Conservation (phyloP, 2,113 vertebrate genomes). For the Aspidoscelis tigris region DNA sequence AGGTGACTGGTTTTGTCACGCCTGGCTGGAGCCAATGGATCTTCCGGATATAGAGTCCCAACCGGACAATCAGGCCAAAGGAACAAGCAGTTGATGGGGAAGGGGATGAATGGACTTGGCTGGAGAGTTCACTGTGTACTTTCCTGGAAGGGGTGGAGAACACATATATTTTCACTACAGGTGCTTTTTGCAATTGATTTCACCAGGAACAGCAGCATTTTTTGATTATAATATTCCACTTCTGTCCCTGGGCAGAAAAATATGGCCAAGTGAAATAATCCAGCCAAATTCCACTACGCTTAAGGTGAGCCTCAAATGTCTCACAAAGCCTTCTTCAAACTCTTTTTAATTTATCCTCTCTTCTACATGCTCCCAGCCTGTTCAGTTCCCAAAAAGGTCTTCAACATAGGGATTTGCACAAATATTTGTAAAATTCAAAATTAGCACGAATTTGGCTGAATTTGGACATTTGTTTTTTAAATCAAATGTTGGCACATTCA, state of each 20-base stretch:
- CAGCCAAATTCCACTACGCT: slow-evolving; percentile 5
- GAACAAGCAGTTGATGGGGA: slow-evolving; percentile 48
- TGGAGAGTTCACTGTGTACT: slow-evolving; percentile 47
- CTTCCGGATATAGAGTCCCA: slow-evolving; percentile 66
- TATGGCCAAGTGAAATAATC: slow-evolving; percentile 48
- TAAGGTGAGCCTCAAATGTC: background rate
- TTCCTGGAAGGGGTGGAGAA: slow-evolving; percentile 1
- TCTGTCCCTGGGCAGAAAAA: slow-evolving; percentile 51
- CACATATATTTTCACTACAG: slow-evolving; percentile 37
- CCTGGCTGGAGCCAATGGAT: slow-evolving; percentile 72
- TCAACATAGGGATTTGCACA: no score
- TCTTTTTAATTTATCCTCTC: background rate
- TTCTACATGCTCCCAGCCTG: background rate
- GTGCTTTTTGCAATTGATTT: slow-evolving; percentile 71
- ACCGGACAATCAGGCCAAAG: slow-evolving; percentile 42
- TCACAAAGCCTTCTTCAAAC: background rate
- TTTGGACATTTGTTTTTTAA: no score
- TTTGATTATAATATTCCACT: slow-evolving; percentile 63
- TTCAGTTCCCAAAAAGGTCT: no score
- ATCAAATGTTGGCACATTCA: no score
- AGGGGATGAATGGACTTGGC: slow-evolving; percentile 45
- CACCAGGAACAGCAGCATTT: slow-evolving; percentile 42
- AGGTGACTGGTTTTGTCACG: slow-evolving; percentile 67
- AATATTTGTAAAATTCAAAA: no score
- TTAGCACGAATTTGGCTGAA: no score